phyloP scores from a whole-genome alignment of 2,113 vertebrate genomes.

The Otolemur garnettii region DNA sequence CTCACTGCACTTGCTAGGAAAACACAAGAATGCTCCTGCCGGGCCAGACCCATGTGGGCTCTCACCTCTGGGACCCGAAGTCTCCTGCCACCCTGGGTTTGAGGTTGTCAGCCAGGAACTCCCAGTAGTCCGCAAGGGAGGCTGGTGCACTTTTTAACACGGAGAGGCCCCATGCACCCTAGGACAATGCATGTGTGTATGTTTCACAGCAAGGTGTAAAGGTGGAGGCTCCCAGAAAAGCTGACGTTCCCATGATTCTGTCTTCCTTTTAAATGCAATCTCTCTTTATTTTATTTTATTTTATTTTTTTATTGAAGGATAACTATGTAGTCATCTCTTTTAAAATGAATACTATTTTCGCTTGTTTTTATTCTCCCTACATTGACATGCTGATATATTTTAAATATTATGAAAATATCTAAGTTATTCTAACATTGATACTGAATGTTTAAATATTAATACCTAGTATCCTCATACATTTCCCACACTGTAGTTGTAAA shows the following conservation, averaged over 20 bases:
- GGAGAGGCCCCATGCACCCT: rapidly evolving
- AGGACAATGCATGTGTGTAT: rapidly evolving
- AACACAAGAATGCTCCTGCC: not conserved
- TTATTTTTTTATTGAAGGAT: too few species aligned
- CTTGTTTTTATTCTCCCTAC: not conserved
- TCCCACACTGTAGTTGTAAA: not conserved
- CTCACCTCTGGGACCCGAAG: not conserved
- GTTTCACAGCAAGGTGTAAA: not conserved
- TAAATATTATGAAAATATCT: not conserved
- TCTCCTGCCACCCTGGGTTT: too few species aligned
- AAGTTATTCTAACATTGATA: not conserved
- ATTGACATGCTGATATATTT: not conserved
- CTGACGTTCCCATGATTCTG: not conserved
- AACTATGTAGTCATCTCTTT: too few species aligned
- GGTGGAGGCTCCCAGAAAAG: not conserved
- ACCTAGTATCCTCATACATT: not conserved
- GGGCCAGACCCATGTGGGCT: rapidly evolving
- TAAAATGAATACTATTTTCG: not conserved
- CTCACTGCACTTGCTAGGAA: rapidly evolving
- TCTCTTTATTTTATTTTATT: too few species aligned
- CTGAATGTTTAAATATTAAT: not conserved
- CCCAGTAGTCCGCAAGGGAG: not conserved
- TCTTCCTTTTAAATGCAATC: not conserved
- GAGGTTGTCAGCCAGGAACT: too few species aligned
- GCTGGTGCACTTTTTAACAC: too few species aligned